Evolutionary conservation across 2,113 vertebrate species (phyloP).

Genomic region (Plecturocebus donacophilus): DNA sequence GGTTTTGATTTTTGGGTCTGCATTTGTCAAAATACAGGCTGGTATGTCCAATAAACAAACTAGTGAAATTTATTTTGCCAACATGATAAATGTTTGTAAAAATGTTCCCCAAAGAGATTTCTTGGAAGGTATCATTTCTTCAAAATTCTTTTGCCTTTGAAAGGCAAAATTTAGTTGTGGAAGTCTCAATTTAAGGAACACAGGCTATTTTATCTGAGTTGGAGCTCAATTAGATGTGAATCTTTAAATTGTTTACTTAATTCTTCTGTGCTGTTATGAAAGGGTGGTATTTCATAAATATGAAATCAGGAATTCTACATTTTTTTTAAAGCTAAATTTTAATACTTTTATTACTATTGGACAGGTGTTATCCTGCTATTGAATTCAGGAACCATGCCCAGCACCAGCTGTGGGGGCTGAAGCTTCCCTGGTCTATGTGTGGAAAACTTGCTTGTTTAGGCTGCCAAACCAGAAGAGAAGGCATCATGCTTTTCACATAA

Average conservation of each 20-base stretch:
- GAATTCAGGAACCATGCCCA: background rate
- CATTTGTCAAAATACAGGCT: conserved; percentile 7
- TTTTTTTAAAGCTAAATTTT: background rate
- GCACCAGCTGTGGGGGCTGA: background rate
- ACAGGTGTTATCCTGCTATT: background rate
- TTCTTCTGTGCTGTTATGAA: conserved; percentile 5
- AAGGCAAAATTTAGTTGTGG: background rate
- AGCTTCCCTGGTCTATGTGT: background rate
- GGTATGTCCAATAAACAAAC: background rate
- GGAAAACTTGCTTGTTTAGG: background rate
- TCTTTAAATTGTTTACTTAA: conserved; percentile 39
- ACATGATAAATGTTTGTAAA: conserved; percentile 42
- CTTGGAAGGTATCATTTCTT: background rate
- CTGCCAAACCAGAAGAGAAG: background rate
- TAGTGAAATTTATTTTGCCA: conserved; percentile 33
- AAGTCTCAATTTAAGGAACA: conserved; percentile 9
- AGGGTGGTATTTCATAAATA: background rate
- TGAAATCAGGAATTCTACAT: background rate
- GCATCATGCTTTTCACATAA: background rate
- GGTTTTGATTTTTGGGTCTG: conserved; percentile 15
- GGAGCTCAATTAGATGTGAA: conserved; percentile 24
- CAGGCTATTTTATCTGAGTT: background rate
- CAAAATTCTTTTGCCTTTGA: background rate
- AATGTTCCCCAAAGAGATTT: background rate
- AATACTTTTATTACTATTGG: background rate